Evolutionary conservation across 2,113 vertebrate genomes (phyloP).

Genomic region (Poeciliopsis occidentalis): DNA sequence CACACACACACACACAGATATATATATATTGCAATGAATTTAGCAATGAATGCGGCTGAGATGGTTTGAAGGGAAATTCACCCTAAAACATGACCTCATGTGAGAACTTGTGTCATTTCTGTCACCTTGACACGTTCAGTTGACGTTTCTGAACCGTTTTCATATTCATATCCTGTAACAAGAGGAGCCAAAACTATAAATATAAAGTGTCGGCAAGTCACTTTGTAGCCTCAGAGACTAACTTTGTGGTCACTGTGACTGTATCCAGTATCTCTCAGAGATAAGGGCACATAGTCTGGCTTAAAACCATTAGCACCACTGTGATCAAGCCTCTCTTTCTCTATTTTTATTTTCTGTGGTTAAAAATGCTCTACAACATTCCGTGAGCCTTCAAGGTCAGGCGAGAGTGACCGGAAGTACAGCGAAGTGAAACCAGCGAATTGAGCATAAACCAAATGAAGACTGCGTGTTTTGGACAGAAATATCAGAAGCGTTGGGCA

Average conservation of each 20-base stretch:
- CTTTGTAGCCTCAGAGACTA: slow-evolving; percentile 40
- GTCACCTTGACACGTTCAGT: slow-evolving; percentile 42
- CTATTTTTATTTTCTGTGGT: not conserved
- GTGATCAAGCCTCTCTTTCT: slow-evolving; percentile 43
- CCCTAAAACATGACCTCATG: slow-evolving; percentile 40
- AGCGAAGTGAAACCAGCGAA: slow-evolving; percentile 20
- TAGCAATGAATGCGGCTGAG: slow-evolving; percentile 50
- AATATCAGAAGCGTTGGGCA: slow-evolving; percentile 38
- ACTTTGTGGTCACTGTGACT: slow-evolving; percentile 56
- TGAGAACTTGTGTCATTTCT: slow-evolving; percentile 44
- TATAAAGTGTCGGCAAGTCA: slow-evolving; percentile 18
- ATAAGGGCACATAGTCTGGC: slow-evolving; percentile 64
- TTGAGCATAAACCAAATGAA: slow-evolving; percentile 18
- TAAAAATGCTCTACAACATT: slow-evolving; percentile 51
- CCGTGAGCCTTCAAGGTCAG: slow-evolving; percentile 54
- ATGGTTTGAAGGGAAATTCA: slow-evolving; percentile 58
- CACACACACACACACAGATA: slow-evolving; percentile 46
- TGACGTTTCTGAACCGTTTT: slow-evolving; percentile 21
- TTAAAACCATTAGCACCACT: slow-evolving; percentile 63
- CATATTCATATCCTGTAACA: not conserved
- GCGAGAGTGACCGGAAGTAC: slow-evolving; percentile 28
- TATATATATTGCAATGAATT: slow-evolving; percentile 62
- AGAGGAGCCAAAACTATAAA: slow-evolving; percentile 26
- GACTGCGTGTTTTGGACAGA: slow-evolving; percentile 40
- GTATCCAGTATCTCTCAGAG: slow-evolving; percentile 61